phyloP scores from a whole-genome alignment of 2,888 invertebrate genomes.

The Calameuta pallipes region DNA sequence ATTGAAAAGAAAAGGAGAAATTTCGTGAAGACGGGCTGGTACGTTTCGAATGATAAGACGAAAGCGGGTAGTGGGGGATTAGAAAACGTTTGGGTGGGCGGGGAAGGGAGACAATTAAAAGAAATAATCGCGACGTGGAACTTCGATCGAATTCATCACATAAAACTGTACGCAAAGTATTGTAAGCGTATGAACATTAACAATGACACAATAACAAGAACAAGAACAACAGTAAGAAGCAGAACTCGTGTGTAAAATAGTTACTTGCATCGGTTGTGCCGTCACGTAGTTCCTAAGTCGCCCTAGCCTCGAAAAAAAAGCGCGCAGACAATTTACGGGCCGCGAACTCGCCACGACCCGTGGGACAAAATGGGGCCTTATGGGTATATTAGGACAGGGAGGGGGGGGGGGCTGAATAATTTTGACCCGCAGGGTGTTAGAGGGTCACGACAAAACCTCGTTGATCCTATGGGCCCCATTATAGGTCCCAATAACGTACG shows the following conservation, averaged over 20 bases:
- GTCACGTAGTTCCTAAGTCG: slow-evolving; percentile 67
- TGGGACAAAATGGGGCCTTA: not conserved
- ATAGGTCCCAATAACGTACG: not conserved
- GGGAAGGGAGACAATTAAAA: not conserved
- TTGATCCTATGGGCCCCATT: not conserved
- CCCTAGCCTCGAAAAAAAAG: slow-evolving; percentile 64
- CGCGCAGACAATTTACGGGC: slow-evolving; percentile 40
- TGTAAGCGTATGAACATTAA: not conserved
- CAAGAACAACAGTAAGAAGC: not conserved
- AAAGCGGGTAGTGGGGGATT: not conserved
- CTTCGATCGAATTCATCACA: not conserved
- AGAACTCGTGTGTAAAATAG: slow-evolving; percentile 51
- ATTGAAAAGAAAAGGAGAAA: not conserved
- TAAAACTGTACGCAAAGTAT: not conserved
- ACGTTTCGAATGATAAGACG: not conserved
- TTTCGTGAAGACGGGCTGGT: not conserved
- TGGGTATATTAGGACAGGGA: too few species aligned
- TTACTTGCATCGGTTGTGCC: slow-evolving; percentile 67
- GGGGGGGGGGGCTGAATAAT: not conserved
- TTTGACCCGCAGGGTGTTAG: not conserved
- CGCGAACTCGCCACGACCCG: not conserved
- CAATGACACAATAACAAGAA: slow-evolving; percentile 8
- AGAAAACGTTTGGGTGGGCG: not conserved
- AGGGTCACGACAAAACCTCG: not conserved
- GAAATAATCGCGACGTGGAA: not conserved